A percentile compares a stretch with the other conserved stretches of the same genome.
phyloP scores from a whole-genome alignment of 1,140 invertebrate genomes.

The Medauroidea extradentata region DNA sequence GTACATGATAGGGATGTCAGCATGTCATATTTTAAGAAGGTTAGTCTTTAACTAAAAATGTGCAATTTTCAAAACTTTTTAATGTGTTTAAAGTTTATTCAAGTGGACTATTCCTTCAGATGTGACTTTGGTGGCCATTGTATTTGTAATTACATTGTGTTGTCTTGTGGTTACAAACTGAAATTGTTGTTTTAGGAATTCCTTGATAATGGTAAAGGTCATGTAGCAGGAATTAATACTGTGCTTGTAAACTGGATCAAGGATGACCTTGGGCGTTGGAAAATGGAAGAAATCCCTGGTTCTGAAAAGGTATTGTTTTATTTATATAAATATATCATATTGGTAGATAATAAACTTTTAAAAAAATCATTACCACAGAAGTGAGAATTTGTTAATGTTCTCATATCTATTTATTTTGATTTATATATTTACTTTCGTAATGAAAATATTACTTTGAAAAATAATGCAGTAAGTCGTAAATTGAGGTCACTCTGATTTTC shows the following conservation, averaged over 20 bases:
- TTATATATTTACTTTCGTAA: too few relatives aligned
- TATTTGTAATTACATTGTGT: not conserved
- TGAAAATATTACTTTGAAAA: too few relatives aligned
- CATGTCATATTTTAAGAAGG: too few relatives aligned
- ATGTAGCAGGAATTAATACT: constrained; percentile 85
- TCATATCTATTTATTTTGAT: too few relatives aligned
- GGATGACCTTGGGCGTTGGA: constrained; percentile 88
- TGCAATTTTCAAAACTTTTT: too few relatives aligned
- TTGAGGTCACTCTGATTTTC: too few relatives aligned
- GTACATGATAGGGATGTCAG: too few relatives aligned
- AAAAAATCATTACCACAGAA: too few relatives aligned
- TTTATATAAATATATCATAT: constrained; percentile 6
- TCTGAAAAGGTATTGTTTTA: constrained; percentile 58
- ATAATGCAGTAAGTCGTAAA: too few relatives aligned
- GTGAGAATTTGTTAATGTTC: too few relatives aligned
- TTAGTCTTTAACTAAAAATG: too few relatives aligned
- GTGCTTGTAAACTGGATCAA: constrained; percentile 91
- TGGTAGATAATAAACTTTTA: too few relatives aligned
- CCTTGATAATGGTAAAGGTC: constrained; percentile 83
- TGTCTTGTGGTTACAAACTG: not conserved
- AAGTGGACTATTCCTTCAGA: not conserved
- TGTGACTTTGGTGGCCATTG: not conserved
- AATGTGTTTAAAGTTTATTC: not conserved
- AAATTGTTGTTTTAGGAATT: constrained; percentile 64
- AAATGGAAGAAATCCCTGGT: constrained; percentile 84